Evolutionary conservation across 2,797 vertebrate genomes (phyloP), one percentile per base, ranked within the genome.

Genomic region (Lycodopsis pacificus): DNA sequence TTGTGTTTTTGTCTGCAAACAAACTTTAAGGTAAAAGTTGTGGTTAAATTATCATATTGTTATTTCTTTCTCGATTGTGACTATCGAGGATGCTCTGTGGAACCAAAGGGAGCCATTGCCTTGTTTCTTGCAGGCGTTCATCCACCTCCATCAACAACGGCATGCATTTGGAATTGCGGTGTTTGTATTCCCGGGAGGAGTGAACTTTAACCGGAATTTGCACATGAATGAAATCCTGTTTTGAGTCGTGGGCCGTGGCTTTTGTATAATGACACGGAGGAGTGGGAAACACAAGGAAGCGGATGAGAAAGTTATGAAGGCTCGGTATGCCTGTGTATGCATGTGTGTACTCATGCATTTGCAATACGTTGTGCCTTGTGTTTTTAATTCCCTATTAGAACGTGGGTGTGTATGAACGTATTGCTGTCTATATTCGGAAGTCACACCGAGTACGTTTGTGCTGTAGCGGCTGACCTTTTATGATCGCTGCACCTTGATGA

Each of bases 161-260:
- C 27, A 34, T 77, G 69, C 71, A 58, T 83, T 67, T 75, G 1
- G 77, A 77, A 77, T 79, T 3, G 1, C 65, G 25, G 75, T 72
- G 77, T 86, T 83, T 84, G 81, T 71, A 86, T 88, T 86, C 70
- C 73, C 30, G 6, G 13, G 5, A 59, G 36, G 63, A 65, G 32
- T 78, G 79, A 89, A 80, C 84, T 82, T 89, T 61, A 77, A 84
- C 67, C 79, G 73, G 77, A 65, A 72, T 84, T 86, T 78, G 59
- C 71, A 71, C 69, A 64, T 46, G 83, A 82, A 79, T 75, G 20
- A 74, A 81, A 81, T 68, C 34, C 22, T 56, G 56, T 65, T 76
- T 73, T 74, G 51, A 42, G 19, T 63, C 5, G 11, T 65, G 62
- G 54, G 22, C 56, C 17, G 14, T 71, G 65, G 49, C 65, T 69